These are phyloP conservation scores for Drosophila dives DNA, from an alignment of 2,888 invertebrate genomes.

Conservation along the genomic window DNA sequence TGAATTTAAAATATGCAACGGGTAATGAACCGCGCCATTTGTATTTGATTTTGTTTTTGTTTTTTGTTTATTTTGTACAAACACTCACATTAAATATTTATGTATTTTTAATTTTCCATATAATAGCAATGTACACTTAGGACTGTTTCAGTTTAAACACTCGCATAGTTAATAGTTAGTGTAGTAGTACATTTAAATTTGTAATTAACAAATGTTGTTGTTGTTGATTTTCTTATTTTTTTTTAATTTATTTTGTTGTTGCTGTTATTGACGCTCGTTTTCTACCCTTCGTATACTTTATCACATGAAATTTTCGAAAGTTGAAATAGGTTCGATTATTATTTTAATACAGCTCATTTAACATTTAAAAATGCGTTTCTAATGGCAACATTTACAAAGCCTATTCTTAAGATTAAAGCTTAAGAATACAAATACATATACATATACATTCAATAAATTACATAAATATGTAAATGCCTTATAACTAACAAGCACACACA, in stretches of 20 bases:
- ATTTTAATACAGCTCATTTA: constrained; percentile 50
- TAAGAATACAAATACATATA: constrained; percentile 45
- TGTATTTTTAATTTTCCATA: constrained; percentile 36
- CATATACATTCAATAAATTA: constrained; percentile 63
- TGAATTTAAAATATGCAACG: constrained; percentile 68
- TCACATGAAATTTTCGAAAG: constrained; percentile 79
- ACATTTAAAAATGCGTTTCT: constrained; percentile 74
- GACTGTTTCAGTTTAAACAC: constrained; percentile 45
- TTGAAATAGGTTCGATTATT: constrained; percentile 56
- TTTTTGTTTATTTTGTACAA: constrained; percentile 58
- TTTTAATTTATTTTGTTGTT: constrained; percentile 24
- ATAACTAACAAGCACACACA: constrained; percentile 57
- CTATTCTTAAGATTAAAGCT: constrained; percentile 64
- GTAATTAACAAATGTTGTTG: constrained; percentile 55
- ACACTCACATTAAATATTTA: constrained; percentile 64
- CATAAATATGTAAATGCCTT: constrained; percentile 58
- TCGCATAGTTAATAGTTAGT: constrained; percentile 48
- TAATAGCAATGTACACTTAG: constrained; percentile 65
- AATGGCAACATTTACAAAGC: constrained; percentile 80
- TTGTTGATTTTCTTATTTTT: constrained; percentile 13
- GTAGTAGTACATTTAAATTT: constrained; percentile 69
- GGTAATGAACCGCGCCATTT: constrained; percentile 14
- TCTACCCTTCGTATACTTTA: constrained; percentile 70
- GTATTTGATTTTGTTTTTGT: constrained; percentile 11
- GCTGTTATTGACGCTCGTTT: constrained; percentile 26